These are phyloP conservation scores for Pavo muticus DNA, from an alignment of 2,113 vertebrate species.

Conservation along the genomic window DNA sequence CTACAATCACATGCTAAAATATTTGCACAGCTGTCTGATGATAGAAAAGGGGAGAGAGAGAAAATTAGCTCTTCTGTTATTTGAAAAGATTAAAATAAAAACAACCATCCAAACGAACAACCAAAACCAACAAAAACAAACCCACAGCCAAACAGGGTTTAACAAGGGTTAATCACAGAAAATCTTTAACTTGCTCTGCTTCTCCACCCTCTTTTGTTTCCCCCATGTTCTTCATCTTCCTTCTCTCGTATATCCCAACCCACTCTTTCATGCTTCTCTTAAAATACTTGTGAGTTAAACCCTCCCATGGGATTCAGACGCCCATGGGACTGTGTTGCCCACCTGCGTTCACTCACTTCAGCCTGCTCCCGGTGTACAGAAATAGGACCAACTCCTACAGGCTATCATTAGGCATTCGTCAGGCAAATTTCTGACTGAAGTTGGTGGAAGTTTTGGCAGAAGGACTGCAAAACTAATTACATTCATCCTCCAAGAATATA, in stretches of 20 bases:
- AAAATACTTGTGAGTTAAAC: neutral
- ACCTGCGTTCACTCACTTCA: neutral
- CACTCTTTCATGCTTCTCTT: neutral
- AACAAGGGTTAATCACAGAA: neutral
- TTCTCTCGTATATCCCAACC: neutral
- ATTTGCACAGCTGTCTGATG: slow-evolving; percentile 75
- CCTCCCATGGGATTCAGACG: rapidly evolving
- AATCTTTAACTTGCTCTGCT: neutral
- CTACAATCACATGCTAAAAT: slow-evolving; percentile 64
- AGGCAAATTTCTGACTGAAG: slow-evolving; percentile 18
- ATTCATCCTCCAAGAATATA: slow-evolving; percentile 38
- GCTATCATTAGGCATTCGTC: neutral
- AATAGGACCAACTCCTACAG: slow-evolving; percentile 9
- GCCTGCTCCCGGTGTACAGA: neutral
- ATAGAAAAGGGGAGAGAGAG: neutral
- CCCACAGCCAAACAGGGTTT: neutral
- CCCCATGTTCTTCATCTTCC: neutral
- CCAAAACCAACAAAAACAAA: neutral
- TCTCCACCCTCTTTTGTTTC: neutral
- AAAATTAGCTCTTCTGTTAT: slow-evolving; percentile 10
- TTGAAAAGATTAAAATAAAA: neutral
- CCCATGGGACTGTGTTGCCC: neutral
- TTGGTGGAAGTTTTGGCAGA: slow-evolving; percentile 41
- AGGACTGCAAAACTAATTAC: neutral
- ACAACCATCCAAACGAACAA: neutral